Evolutionary conservation across 1,140 invertebrate genomes (phyloP).

Genomic region (Drosophila arizonae): DNA sequence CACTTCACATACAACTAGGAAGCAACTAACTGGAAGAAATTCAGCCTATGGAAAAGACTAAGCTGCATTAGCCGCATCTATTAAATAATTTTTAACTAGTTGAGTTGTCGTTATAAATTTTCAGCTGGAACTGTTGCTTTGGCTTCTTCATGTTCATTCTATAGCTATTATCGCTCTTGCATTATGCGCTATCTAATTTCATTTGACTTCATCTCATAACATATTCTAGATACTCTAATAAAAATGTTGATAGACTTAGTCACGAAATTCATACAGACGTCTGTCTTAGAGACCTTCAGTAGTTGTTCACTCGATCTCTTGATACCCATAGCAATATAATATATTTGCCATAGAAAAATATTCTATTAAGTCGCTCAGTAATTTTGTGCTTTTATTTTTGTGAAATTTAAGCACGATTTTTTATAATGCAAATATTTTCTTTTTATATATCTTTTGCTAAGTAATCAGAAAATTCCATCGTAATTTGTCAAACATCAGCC

Average conservation of each 20-base stretch:
- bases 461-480: too few relatives aligned
- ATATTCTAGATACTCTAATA: slow-evolving; percentile 23
- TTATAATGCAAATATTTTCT: too few relatives aligned
- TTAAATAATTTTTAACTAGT: slow-evolving; percentile 66
- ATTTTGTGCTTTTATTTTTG: too few relatives aligned
- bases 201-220: slow-evolving; percentile 58
- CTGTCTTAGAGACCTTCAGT: too few relatives aligned
- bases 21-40: slow-evolving; percentile 48
- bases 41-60: slow-evolving; percentile 56
- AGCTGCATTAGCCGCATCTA: slow-evolving; percentile 48
- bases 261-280: too few relatives aligned
- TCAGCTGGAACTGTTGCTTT: slow-evolving; percentile 10
- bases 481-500: too few relatives aligned
- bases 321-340: too few relatives aligned
- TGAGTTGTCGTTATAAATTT: slow-evolving; percentile 45
- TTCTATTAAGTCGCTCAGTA: too few relatives aligned
- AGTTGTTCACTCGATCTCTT: too few relatives aligned
- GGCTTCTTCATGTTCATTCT: neutral
- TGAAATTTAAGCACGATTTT: too few relatives aligned
- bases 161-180: neutral
- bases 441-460: too few relatives aligned
- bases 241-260: slow-evolving; percentile 48
- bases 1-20: slow-evolving; percentile 50
- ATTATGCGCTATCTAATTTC: slow-evolving; percentile 55
- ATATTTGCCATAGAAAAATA: too few relatives aligned